phyloP scores from a whole-genome alignment of 2,888 invertebrate genomes.

The Netelia virgata region DNA sequence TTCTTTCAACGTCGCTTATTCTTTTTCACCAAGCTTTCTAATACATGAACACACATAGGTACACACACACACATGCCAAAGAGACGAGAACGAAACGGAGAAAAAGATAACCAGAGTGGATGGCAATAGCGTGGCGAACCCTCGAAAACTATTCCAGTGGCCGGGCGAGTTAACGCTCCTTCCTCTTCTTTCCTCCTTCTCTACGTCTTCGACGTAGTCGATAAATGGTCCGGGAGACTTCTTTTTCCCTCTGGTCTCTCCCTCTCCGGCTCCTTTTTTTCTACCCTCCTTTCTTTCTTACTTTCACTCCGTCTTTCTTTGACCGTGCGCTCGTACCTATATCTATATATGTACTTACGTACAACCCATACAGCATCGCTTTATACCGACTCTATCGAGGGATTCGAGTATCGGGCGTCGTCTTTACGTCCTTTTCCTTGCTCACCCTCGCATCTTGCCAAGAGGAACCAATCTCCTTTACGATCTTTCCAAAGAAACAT shows the following conservation, averaged over 20 bases:
- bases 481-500: slow-evolving; percentile 64
- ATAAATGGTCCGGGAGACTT: slow-evolving; percentile 63
- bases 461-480: slow-evolving; percentile 65
- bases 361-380: slow-evolving; percentile 11
- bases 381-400: slow-evolving; percentile 60
- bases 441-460: slow-evolving; percentile 36
- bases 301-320: slow-evolving; percentile 24
- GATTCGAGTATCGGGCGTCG: slow-evolving; percentile 56
- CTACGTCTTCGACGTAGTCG: slow-evolving; percentile 59
- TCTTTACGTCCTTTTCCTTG: slow-evolving; percentile 38
- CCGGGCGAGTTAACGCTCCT: slow-evolving; percentile 64
- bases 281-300: not conserved
- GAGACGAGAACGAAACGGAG: slow-evolving; percentile 27
- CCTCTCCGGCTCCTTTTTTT: slow-evolving; percentile 24
- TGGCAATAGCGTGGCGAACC: slow-evolving; percentile 61
- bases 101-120: slow-evolving; percentile 64
- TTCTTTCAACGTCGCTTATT: slow-evolving; percentile 46
- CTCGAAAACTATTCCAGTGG: slow-evolving; percentile 67
- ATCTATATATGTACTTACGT: slow-evolving; percentile 14
- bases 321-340: slow-evolving; percentile 1
- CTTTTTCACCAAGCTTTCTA: slow-evolving; percentile 29
- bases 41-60: slow-evolving; percentile 11
- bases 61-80: not conserved
- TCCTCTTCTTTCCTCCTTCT: slow-evolving; percentile 9
- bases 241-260: slow-evolving; percentile 35